Conservation (phyloP, 2,113 vertebrate genomes). For the Apeltes quadracus region DNA sequence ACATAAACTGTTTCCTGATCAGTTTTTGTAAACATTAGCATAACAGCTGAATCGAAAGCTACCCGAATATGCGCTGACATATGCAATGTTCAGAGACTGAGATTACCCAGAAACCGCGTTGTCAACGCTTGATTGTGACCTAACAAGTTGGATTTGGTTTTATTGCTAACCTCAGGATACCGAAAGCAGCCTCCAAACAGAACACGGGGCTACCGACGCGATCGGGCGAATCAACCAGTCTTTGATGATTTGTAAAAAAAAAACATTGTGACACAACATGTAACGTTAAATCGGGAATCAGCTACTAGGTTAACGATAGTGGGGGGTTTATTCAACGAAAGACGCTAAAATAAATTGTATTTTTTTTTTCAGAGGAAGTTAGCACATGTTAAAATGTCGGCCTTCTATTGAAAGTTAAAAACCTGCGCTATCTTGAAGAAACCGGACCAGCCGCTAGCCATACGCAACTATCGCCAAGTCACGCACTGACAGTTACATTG, state of each 20-base stretch:
- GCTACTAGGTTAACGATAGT: not conserved
- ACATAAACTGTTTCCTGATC: not conserved
- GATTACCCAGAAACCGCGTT: too few relatives aligned
- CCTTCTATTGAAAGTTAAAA: constrained; percentile 54
- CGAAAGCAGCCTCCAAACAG: not conserved
- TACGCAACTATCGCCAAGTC: not conserved
- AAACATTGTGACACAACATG: not conserved
- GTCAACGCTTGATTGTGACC: not conserved
- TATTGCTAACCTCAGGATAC: not conserved
- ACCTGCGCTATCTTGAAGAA: not conserved
- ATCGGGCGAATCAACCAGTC: not conserved
- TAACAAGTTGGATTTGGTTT: not conserved
- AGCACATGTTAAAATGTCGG: constrained; percentile 50
- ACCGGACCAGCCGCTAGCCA: constrained; percentile 1
- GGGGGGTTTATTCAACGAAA: rapidly evolving
- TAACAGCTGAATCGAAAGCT: not conserved
- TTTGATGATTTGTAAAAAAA: constrained; percentile 10
- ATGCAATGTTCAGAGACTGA: too few relatives aligned
- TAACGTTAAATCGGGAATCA: not conserved
- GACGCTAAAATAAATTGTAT: not conserved
- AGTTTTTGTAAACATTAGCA: not conserved
- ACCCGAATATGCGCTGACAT: not conserved
- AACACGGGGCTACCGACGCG: not conserved
- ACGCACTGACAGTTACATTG: too few relatives aligned
- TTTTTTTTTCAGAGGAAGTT: constrained; percentile 17